Percentiles rank a stretch among this genome's conserved stretches.
Evolutionary conservation across 2,888 invertebrate genomes (phyloP).

Genomic region (Amorpha juglandis): DNA sequence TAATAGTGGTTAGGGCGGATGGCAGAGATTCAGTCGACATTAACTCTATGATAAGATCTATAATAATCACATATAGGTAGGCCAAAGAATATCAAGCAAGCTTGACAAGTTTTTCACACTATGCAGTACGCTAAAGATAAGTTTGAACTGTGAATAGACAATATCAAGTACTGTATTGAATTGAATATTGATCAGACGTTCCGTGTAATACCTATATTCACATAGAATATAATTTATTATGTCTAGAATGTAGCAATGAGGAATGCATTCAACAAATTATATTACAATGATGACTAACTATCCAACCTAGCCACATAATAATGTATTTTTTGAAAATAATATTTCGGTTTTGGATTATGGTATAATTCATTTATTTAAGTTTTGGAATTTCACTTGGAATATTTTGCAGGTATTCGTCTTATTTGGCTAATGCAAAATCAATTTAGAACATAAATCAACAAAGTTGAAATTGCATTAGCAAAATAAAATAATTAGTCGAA

Average conservation of each 20-base stretch:
- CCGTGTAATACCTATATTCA: background rate
- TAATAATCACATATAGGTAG: slow-evolving; percentile 1
- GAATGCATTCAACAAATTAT: slow-evolving; percentile 3
- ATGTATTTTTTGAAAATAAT: slow-evolving; percentile 35
- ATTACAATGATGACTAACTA: background rate
- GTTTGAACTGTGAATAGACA: background rate
- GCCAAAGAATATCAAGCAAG: slow-evolving; percentile 1
- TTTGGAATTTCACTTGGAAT: slow-evolving; percentile 18
- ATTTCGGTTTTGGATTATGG: slow-evolving; percentile 70
- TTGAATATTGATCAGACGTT: slow-evolving; percentile 5
- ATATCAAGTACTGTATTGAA: slow-evolving; percentile 6
- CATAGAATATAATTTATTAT: slow-evolving; percentile 4
- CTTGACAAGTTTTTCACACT: background rate
- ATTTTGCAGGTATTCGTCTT: background rate
- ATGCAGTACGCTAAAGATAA: background rate
- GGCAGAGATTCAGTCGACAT: background rate
- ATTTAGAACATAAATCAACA: background rate
- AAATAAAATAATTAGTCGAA: background rate
- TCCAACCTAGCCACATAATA: background rate
- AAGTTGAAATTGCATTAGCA: background rate
- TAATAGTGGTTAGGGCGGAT: background rate
- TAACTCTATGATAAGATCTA: background rate
- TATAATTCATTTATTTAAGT: slow-evolving; percentile 43
- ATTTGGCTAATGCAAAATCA: background rate
- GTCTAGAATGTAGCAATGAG: slow-evolving; percentile 15